Evolutionary conservation across 2,888 invertebrate genomes (phyloP), one percentile per base, ranked within the genome.

Genomic region (Allygus modestus): DNA sequence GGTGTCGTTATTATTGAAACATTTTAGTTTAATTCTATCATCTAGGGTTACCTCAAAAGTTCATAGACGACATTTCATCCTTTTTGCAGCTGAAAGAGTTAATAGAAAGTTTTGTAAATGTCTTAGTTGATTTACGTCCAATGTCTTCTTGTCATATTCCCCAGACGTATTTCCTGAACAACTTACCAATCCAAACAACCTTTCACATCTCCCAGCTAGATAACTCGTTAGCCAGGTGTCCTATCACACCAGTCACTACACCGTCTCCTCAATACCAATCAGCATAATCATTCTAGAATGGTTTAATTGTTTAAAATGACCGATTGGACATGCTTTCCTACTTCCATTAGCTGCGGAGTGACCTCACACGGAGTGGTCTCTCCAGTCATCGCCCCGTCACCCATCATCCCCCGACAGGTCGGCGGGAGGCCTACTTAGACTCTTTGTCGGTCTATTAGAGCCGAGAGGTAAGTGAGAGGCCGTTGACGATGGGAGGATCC

Each of bases 271-370:
- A 31, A 69, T 33, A 23, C 26, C 20, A 69, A 31, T 69, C n/a
- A 69, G 31, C 1, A 15, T 31, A 33, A 69, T 69, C 1, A 31
- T 33, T n/a, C 31, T n/a, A 31, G 69, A 31, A 69, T 33, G 43
- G 73, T 75, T 43, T 75, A 43, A 75, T 75, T 75, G 73, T 75
- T 75, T 75, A 43, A 75, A 23, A 75, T 43, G 73, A 37, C 73
- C 73, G 43, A 41, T 75, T 75, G 20, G 73, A 37, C 73, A 75
- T 75, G 73, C 73, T 75, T 75, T 75, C 73, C 41, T 43, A 20
- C 73, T 43, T 69, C 73, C 73, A 43, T 75, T 75, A 75, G 73
- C 26, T 20, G 15, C n/a, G 33, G 61, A 31, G 69, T 75, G 73
- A n/a, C 73, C 71, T 33, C 69, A 69, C 69, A 69, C 9, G 31